Percentiles rank a stretch among this genome's conserved stretches.
Conservation (phyloP, 2,797 vertebrate genomes). For the Notamacropus eugenii region DNA sequence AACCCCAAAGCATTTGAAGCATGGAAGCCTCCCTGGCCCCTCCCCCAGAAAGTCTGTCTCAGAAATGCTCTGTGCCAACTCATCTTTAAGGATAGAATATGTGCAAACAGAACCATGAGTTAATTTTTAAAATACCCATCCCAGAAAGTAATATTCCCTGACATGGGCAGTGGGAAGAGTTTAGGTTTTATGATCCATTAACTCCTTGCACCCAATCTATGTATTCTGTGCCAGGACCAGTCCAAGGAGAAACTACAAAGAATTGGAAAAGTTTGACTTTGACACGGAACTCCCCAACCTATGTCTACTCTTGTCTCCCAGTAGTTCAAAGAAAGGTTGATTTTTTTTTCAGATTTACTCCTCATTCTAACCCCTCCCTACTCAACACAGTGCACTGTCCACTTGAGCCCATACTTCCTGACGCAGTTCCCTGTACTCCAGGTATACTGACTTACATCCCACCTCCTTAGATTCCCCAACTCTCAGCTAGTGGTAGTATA, state of each 20-base stretch:
- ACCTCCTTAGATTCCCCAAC: neutral
- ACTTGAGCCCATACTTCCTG: neutral
- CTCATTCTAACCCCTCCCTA: neutral
- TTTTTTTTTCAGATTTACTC: neutral
- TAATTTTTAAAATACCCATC: neutral
- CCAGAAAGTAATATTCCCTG: neutral
- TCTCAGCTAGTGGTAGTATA: neutral
- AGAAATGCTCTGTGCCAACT: slow-evolving; percentile 37
- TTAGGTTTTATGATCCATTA: slow-evolving; percentile 4
- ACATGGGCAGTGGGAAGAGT: slow-evolving; percentile 23
- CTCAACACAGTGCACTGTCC: neutral
- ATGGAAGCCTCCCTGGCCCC: neutral
- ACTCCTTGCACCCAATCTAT: neutral
- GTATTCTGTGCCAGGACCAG: neutral
- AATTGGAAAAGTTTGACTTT: neutral
- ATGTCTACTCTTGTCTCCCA: neutral
- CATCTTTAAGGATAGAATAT: slow-evolving; percentile 20
- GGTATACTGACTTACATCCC: neutral
- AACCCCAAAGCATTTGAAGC: neutral
- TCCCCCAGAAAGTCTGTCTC: slow-evolving; percentile 17
- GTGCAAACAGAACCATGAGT: neutral
- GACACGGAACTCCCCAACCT: neutral
- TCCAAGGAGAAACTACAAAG: slow-evolving; percentile 6
- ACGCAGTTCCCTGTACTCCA: neutral
- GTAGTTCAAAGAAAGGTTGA: neutral